phyloP scores from a whole-genome alignment of 2,888 invertebrate species.

The Patella pellucida region DNA sequence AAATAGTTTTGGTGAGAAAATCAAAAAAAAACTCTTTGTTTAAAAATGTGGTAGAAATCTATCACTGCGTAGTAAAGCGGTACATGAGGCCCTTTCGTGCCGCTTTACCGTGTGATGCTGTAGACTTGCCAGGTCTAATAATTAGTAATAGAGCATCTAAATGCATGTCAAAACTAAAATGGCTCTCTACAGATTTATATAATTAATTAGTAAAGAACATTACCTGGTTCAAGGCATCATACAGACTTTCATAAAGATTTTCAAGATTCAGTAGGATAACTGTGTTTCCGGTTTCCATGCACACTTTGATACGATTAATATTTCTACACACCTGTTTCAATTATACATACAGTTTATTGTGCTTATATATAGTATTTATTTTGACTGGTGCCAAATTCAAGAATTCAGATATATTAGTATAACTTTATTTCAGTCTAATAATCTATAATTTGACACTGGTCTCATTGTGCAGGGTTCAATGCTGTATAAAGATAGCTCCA shows the following conservation, averaged over 20 bases:
- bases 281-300: conserved; percentile 67
- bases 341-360: conserved; percentile 2
- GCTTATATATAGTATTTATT: background rate
- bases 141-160: no score
- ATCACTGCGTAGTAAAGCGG: no score
- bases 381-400: background rate
- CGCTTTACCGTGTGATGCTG: no score
- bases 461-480: background rate
- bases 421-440: background rate
- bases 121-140: no score
- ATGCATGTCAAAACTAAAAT: no score
- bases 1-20: no score
- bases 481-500: no score
- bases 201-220: background rate
- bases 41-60: no score
- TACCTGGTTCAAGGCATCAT: conserved; percentile 67
- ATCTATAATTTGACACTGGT: background rate
- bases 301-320: conserved; percentile 67
- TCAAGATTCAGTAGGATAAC: conserved; percentile 65
- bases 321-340: conserved; percentile 60
- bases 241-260: conserved; percentile 66
- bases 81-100: no score
- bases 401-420: background rate
- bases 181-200: no score
- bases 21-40: no score